Evolutionary conservation across 2,888 invertebrate species (phyloP).

Genomic region (Parnassius mnemosyne): DNA sequence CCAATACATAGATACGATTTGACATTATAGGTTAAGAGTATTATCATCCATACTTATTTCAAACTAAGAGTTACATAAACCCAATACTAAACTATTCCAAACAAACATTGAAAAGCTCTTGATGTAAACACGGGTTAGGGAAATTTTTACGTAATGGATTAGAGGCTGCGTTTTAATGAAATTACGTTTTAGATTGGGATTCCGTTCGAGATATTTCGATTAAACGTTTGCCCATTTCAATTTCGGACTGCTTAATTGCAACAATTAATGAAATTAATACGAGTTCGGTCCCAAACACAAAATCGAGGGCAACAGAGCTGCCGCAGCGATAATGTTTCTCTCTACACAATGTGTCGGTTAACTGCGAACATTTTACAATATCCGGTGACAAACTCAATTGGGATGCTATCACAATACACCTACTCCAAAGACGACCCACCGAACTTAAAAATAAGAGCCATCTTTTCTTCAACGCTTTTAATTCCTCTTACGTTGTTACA

Average conservation of each 20-base stretch:
- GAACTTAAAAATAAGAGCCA: conserved; percentile 47
- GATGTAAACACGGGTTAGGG: conserved; percentile 23
- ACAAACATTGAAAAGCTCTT: neutral
- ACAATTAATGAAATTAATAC: conserved; percentile 39
- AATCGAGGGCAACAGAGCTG: conserved; percentile 27
- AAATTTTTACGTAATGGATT: conserved; percentile 25
- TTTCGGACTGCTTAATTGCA: conserved; percentile 20
- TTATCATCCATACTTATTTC: too few relatives aligned
- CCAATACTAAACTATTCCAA: too few relatives aligned
- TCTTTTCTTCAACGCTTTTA: conserved; percentile 41
- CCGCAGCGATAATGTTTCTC: conserved; percentile 57
- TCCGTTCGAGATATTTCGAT: conserved; percentile 24
- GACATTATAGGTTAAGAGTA: too few relatives aligned
- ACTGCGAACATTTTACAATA: conserved; percentile 75
- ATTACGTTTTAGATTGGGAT: conserved; percentile 25
- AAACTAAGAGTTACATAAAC: too few relatives aligned
- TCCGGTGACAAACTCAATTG: conserved; percentile 77
- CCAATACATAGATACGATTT: too few relatives aligned
- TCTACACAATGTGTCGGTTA: conserved; percentile 60
- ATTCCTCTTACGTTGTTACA: conserved; percentile 38
- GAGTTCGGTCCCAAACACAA: conserved; percentile 34
- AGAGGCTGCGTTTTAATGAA: conserved; percentile 12
- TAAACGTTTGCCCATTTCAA: conserved; percentile 24
- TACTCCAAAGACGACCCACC: conserved; percentile 50
- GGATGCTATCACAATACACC: conserved; percentile 40